Evolutionary conservation across 2,113 vertebrate genomes (phyloP).

Genomic region (Pygoscelis adeliae): DNA sequence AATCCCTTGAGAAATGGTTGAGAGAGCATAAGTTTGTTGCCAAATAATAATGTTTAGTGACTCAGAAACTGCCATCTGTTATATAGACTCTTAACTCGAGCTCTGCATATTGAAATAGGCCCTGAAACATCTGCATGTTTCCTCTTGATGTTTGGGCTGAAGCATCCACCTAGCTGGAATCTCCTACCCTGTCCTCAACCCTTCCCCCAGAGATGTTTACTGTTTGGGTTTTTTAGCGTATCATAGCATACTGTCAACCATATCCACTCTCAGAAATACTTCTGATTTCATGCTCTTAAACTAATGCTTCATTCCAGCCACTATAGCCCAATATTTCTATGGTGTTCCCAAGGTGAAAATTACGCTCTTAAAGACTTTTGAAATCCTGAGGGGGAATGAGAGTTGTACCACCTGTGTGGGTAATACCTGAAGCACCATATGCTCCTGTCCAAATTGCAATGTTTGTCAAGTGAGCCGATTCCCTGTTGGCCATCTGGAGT

Average conservation of each 20-base stretch:
- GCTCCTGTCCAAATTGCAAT: not conserved
- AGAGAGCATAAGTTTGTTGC: slow-evolving; percentile 28
- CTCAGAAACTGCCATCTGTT: slow-evolving; percentile 68
- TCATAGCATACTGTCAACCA: not conserved
- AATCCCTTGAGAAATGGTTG: slow-evolving; percentile 47
- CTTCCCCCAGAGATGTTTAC: not conserved
- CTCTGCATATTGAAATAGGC: slow-evolving; percentile 43
- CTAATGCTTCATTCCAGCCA: not conserved
- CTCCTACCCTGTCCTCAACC: not conserved
- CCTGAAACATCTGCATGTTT: slow-evolving; percentile 53
- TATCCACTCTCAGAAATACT: not conserved
- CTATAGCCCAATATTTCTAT: not conserved
- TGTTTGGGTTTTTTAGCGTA: not conserved
- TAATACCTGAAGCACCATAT: not conserved
- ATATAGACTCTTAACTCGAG: slow-evolving; percentile 36
- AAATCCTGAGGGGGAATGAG: not conserved
- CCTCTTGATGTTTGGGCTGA: not conserved
- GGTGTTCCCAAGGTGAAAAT: not conserved
- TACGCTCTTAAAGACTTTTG: not conserved
- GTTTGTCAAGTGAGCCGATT: not conserved
- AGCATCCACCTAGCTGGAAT: not conserved
- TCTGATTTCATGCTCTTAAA: not conserved
- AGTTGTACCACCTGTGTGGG: not conserved
- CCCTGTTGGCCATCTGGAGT: not conserved
- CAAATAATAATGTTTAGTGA: slow-evolving; percentile 64